Evolutionary conservation across 2,888 invertebrate species (phyloP).

Genomic region (Ectemnius lituratus): DNA sequence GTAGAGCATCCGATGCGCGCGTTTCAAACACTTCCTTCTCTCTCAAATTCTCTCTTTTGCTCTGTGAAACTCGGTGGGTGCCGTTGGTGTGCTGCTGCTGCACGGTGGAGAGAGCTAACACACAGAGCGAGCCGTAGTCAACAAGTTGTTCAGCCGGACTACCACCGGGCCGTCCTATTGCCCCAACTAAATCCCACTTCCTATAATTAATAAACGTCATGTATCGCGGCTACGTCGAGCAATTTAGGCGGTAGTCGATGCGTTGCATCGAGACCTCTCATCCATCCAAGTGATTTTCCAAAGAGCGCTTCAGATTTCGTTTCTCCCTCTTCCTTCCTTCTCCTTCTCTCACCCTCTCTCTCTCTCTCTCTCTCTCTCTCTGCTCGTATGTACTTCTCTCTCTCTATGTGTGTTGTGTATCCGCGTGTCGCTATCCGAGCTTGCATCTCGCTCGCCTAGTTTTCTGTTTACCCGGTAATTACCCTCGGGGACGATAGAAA

Average conservation of each 20-base stretch:
- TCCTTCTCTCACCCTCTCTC: conserved; percentile 37
- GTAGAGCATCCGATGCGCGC: too few relatives aligned
- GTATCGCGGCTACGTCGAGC: conserved; percentile 60
- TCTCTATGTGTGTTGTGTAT: too few relatives aligned
- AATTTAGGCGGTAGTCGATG: conserved; percentile 55
- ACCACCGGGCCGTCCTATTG: conserved; percentile 37
- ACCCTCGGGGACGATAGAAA: too few relatives aligned
- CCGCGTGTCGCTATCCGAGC: too few relatives aligned
- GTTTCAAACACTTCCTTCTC: too few relatives aligned
- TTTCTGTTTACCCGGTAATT: too few relatives aligned
- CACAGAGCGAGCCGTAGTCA: conserved; percentile 60
- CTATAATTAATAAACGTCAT: conserved; percentile 68
- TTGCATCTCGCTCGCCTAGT: too few relatives aligned
- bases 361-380: too few relatives aligned
- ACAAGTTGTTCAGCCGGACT: conserved; percentile 66
- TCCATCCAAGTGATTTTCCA: conserved; percentile 51
- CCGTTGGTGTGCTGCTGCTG: not conserved
- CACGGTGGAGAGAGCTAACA: conserved; percentile 35
- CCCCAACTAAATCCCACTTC: conserved; percentile 66
- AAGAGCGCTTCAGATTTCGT: conserved; percentile 49
- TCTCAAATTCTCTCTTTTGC: too few relatives aligned
- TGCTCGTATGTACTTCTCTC: too few relatives aligned
- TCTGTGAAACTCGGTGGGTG: too few relatives aligned
- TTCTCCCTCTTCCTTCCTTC: conserved; percentile 41
- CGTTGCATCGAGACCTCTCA: conserved; percentile 51